Evolutionary conservation across 1,140 invertebrate species (phyloP), one percentile per base, ranked within the genome.

Genomic region (Neuroterus valhalla): DNA sequence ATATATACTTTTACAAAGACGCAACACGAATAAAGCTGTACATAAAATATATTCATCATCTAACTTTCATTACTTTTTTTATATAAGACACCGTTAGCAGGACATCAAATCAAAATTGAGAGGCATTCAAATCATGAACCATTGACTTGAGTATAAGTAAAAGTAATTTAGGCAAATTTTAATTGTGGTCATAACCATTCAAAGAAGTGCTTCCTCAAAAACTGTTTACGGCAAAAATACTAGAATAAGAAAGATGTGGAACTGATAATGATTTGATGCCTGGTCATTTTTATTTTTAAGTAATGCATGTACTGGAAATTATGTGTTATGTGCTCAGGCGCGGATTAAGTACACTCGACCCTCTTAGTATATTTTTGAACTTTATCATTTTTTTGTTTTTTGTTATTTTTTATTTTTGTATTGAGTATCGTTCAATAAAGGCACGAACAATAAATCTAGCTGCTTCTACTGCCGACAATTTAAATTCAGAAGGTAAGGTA

Each of bases 261-360:
- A 62, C 55, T 62, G 55, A 62, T 62, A 62, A 62, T 62, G 55
- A 62, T 62, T 62, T 62, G 55, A 62, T 62, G 55, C 23, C 55
- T 23, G 31, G 26, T 62, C 8, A 26, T 38, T 31, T 23, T 62
- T 26, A 62, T n/a, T 15, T 62, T 23, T 26, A 62, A 62, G 31
- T 62, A 38, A 62, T 62, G 31, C 31, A 5, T 14, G 23, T 62
- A 23, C 55, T 62, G 5, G 26, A 62, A 62, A 62, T 31, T 62
- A 62, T 14, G 55, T 62, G 55, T 62, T 62, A 62, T 31, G 26
- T 62, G 23, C 55, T 62, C 55, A 62, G 55, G 55, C 55, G 55
- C 55, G 55, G 55, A 62, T 62, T 62, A 62, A 62, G 31, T 62
- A 62, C 15, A 62, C 26, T 23, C 26, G 21, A 62, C 23, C 14